Base-by-base conservation (phyloP, 2,888 invertebrate species). In the Alloplasta piceator region DNA sequence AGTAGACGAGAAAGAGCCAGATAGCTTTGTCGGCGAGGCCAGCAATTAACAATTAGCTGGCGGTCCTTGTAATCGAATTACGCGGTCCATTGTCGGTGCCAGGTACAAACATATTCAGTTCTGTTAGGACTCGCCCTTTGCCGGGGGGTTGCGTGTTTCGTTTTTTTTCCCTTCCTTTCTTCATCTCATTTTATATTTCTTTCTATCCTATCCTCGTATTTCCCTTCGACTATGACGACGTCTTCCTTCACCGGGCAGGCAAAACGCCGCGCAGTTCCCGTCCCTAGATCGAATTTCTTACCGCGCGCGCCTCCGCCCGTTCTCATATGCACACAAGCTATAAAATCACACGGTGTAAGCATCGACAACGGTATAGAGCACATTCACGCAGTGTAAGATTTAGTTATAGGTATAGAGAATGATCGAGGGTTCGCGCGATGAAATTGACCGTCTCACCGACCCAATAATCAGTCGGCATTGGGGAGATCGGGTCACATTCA, bases 1-100 rank as follows among this genome's bases (percentile, higher is more conserved):
- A 26, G 26, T 26, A 52, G 60, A 71, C 41, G 66, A 70, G 26
- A 71, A 70, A 73, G 76, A 78, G 81, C 63, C 67, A 78, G 66
- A 73, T 39, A 41, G 74, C 78, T 82, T 82, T 82, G 78, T 82
- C 78, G 82, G 82, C 78, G 85, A 87, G 87, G 87, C 88, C 89
- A 89, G 90, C 91, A 92, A 92, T 92, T 92, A 91, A 91, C 91
- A 92, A 92, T 92, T 92, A 92, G 91, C 91, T 87, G 91, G 92
- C 92, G 92, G 92, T 91, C 89, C 92, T 91, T 92, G 92, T 92
- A 92, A 92, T 92, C 92, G 91, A 92, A 92, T 92, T 92, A 92
- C 92, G 88, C 26, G 83, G 87, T 78, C 88, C 84, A 91, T 91
- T 92, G 92, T 91, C 92, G 92, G 92, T 87, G 55, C 85, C 90